phyloP scores from a whole-genome alignment of 2,113 vertebrate genomes.

The Chamaea fasciata region DNA sequence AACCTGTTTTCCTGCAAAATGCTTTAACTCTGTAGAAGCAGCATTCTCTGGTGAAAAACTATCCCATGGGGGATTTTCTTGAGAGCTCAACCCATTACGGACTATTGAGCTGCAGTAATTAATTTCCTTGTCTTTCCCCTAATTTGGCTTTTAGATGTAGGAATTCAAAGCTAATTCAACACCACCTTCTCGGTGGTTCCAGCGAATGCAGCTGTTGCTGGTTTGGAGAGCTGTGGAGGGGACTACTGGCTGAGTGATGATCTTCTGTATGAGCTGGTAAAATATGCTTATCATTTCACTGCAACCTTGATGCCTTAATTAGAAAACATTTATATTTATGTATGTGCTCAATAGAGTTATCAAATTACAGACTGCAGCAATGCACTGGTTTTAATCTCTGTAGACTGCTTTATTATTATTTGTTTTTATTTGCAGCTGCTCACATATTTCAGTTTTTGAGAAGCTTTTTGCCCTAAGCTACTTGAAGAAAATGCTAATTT shows the following conservation, averaged over 20 bases:
- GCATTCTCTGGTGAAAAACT: neutral
- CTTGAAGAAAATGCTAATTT: neutral
- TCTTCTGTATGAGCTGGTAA: neutral
- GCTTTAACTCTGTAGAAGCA: neutral
- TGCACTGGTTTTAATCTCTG: neutral
- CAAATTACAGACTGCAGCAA: neutral
- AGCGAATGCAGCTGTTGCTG: neutral
- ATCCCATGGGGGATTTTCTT: neutral
- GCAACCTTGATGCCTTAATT: neutral
- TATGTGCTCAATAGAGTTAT: neutral
- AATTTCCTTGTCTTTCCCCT: neutral
- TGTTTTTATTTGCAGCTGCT: neutral
- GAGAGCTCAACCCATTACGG: neutral
- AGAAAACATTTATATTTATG: neutral
- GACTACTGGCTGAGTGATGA: fast-evolving
- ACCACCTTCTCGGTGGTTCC: neutral
- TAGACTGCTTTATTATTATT: neutral
- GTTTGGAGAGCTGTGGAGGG: neutral
- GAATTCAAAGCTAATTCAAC: neutral
- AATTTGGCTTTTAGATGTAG: neutral
- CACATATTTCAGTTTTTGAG: neutral
- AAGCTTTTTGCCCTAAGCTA: neutral
- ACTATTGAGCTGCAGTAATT: neutral
- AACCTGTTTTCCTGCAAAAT: neutral
- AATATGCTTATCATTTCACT: neutral